These are phyloP conservation scores for Cebidichthys violaceus DNA, from an alignment of 2,113 vertebrate species.

Conservation along the genomic window DNA sequence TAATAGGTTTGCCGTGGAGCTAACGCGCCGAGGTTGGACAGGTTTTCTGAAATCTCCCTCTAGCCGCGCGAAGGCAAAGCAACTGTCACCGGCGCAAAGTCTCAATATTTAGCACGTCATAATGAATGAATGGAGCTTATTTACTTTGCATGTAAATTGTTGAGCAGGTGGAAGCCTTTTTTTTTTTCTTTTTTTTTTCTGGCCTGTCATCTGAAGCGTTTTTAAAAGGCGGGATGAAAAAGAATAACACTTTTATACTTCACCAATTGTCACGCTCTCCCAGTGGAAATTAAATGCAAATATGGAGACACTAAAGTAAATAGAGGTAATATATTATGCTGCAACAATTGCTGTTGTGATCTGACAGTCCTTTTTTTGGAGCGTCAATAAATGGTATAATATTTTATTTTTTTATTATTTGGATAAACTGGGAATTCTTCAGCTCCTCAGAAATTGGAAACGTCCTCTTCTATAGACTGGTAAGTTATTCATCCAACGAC, in stretches of 20 bases:
- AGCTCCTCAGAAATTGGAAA: slow-evolving; percentile 17
- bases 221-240: slow-evolving; percentile 41
- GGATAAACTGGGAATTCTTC: slow-evolving; percentile 19
- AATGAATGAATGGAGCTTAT: slow-evolving; percentile 32
- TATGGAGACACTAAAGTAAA: slow-evolving; percentile 40
- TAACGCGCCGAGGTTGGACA: not conserved
- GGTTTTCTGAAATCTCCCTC: not conserved
- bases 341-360: slow-evolving; percentile 36
- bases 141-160: slow-evolving; percentile 34
- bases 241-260: slow-evolving; percentile 37
- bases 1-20: not conserved
- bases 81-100: not conserved
- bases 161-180: slow-evolving; percentile 34
- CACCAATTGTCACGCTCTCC: slow-evolving; percentile 24
- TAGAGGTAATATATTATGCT: slow-evolving; percentile 31
- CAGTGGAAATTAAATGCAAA: slow-evolving; percentile 50
- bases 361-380: slow-evolving; percentile 26
- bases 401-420: slow-evolving; percentile 27
- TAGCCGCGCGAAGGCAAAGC: not conserved
- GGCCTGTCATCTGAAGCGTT: slow-evolving; percentile 30
- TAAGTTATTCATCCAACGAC: slow-evolving; percentile 9
- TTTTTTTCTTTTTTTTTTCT: slow-evolving; percentile 34
- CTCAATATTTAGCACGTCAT: slow-evolving; percentile 14
- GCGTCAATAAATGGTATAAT: slow-evolving; percentile 13
- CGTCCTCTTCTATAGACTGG: not conserved